These are phyloP conservation scores for Leistus spinibarbis DNA, from an alignment of 2,888 invertebrate genomes.

Conservation along the genomic window DNA sequence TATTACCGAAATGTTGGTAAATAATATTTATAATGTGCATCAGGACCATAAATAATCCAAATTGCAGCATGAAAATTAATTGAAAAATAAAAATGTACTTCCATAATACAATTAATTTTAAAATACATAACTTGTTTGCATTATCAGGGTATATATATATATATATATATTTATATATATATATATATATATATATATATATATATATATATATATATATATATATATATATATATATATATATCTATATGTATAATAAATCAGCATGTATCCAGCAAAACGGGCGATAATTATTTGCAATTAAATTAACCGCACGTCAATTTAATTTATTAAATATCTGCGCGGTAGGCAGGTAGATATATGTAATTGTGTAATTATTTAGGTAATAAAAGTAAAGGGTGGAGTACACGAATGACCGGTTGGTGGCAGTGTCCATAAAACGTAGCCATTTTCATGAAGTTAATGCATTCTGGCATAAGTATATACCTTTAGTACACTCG, in stretches of 20 bases:
- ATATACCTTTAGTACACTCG: conserved; percentile 14
- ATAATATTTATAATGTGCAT: too few relatives aligned
- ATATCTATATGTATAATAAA: not conserved
- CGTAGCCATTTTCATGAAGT: conserved; percentile 31
- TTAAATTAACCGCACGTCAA: not conserved
- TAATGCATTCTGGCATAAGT: conserved; percentile 39
- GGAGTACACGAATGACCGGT: not conserved
- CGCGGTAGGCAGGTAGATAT: not conserved
- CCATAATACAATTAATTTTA: too few relatives aligned
- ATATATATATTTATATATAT: too few relatives aligned
- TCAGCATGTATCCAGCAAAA: not conserved
- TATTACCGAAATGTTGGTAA: too few relatives aligned
- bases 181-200: too few relatives aligned
- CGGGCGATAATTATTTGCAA: not conserved
- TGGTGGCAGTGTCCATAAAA: conserved; percentile 10
- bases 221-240: too few relatives aligned
- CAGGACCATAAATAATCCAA: too few relatives aligned
- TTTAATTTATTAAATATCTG: not conserved
- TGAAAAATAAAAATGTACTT: too few relatives aligned
- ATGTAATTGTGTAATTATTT: conserved; percentile 26
- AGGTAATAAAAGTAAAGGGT: conserved; percentile 22
- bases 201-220: too few relatives aligned
- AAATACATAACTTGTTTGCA: too few relatives aligned
- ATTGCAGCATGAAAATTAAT: too few relatives aligned
- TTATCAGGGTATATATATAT: too few relatives aligned